Evolutionary conservation across 2,888 invertebrate genomes (phyloP), one percentile per base, ranked within the genome.

Genomic region (Trissonchulus latispiculum): DNA sequence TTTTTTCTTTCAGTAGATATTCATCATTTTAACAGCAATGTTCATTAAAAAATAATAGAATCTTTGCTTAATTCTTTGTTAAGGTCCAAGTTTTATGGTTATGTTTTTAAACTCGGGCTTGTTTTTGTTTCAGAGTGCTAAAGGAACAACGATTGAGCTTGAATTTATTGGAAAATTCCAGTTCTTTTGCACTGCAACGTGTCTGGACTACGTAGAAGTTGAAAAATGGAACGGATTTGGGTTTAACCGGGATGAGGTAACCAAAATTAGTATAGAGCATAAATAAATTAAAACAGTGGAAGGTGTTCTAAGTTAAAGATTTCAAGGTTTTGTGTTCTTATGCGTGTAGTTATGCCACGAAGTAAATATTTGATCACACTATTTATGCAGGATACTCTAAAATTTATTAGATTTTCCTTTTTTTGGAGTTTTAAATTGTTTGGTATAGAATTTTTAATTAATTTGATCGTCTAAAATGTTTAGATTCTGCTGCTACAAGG

Each of bases 201-300:
- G 82, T 69, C 73, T 79, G 2, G 82, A 82, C 73, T 81, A 77
- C 73, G 82, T 82, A 2, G 82, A 82, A 72, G 64, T 82, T 64
- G n/a, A 81, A 81, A 75, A 75, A 80, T 32, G 75, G 76, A 1
- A 73, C 73, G 36, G 81, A 81, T 72, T 76, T 82, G 73, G 76
- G 76, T 8, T 77, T 77, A 36, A 81, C 81, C 61, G 81, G 81
- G 29, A 77, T 79, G 67, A 75, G 81, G 79, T 80, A n/a, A n/a
- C n/a, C n/a, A n/a, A n/a, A n/a, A n/a, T n/a, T n/a, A n/a, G n/a
- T n/a, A 64, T 23, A 31, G 28, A 35, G 0, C 61, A 32, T 8
- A 23, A n/a, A 31, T 18, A 28, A n/a, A 2, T 35, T 29, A n/a
- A 23, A 72, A 31, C 68, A 8, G 68, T 70, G n/a, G 23, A 15